Percentiles rank a stretch among this genome's conserved stretches.
phyloP scores from a whole-genome alignment of 2,888 invertebrate species.

The Thyatira batis region DNA sequence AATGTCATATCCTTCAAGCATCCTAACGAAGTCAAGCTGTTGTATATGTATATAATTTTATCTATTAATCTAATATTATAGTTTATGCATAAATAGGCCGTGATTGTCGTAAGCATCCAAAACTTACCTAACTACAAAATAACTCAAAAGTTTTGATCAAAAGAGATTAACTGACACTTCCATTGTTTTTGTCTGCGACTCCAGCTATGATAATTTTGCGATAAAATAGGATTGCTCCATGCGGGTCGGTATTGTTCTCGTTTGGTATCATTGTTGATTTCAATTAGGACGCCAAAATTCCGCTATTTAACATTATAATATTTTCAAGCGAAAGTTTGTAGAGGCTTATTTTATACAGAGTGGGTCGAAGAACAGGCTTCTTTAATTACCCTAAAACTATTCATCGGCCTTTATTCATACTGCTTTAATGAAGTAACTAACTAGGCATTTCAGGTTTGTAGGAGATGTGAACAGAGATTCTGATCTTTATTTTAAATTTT shows the following conservation, averaged over 20 bases:
- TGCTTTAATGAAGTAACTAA: background rate
- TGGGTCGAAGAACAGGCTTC: too few relatives aligned
- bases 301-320: conserved; percentile 20
- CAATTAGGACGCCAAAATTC: conserved; percentile 35
- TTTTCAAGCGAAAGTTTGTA: conserved; percentile 20
- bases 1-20: background rate
- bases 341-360: conserved; percentile 11
- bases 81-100: conserved; percentile 2
- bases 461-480: conserved; percentile 26
- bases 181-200: conserved; percentile 49
- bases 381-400: too few relatives aligned
- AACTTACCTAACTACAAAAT: conserved; percentile 1
- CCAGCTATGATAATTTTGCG: conserved; percentile 32
- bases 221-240: conserved; percentile 45
- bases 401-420: conserved; percentile 1
- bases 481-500: conserved; percentile 20
- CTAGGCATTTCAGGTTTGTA: background rate
- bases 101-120: background rate
- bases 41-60: background rate
- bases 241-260: conserved; percentile 44
- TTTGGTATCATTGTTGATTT: conserved; percentile 40
- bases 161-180: conserved; percentile 40
- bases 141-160: conserved; percentile 5
- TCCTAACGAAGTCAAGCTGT: background rate
- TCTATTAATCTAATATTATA: too few relatives aligned